phyloP scores from a whole-genome alignment of 2,113 vertebrate genomes.

The Corythaeola cristata region DNA sequence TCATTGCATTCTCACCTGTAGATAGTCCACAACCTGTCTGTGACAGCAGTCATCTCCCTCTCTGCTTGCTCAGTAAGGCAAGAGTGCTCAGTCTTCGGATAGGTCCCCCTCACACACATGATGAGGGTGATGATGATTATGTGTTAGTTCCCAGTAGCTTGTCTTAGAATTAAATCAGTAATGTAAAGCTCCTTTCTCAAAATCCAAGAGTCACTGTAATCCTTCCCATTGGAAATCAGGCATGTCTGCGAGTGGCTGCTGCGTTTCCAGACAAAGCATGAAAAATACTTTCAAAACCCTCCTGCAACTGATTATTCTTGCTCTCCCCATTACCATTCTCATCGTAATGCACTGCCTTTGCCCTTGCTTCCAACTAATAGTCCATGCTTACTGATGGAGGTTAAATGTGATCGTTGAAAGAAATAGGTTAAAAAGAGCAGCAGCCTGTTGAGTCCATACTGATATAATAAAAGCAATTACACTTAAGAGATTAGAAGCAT shows the following conservation, averaged over 20 bases:
- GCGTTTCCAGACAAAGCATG: neutral
- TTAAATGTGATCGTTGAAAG: conserved; percentile 29
- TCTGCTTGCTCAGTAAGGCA: neutral
- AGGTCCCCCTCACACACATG: neutral
- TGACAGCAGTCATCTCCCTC: neutral
- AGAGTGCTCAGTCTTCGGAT: neutral
- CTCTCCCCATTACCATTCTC: neutral
- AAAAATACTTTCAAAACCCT: neutral
- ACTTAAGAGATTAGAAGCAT: neutral
- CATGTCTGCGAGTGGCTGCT: neutral
- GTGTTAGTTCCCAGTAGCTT: neutral
- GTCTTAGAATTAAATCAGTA: neutral
- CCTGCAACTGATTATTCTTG: neutral
- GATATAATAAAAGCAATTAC: conserved; percentile 19
- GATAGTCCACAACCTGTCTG: neutral
- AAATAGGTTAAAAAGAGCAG: neutral
- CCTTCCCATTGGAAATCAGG: neutral
- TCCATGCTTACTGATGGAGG: neutral
- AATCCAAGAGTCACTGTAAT: neutral
- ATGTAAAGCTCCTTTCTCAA: neutral
- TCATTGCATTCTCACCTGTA: neutral
- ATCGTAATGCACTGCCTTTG: neutral
- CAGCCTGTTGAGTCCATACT: neutral
- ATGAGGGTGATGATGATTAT: neutral
- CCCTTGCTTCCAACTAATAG: conserved; percentile 10